Conservation (phyloP, 2,888 invertebrate genomes). For the Lochmaea capreae region DNA sequence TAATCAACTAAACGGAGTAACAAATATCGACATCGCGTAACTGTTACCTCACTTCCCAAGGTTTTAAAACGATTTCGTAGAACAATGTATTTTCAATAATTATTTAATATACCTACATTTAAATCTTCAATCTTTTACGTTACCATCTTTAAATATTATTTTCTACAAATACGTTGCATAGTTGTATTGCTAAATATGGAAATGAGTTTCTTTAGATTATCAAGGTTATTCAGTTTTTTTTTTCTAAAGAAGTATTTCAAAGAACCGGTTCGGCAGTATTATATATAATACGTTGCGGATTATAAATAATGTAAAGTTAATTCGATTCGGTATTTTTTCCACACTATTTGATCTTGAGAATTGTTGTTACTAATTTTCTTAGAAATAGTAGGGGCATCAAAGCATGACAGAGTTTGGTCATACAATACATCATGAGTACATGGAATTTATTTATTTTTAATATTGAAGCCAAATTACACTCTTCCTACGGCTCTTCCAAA, state of each 20-base stretch:
- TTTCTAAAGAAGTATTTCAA: conserved; percentile 17
- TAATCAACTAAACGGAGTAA: too few relatives aligned
- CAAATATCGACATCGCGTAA: background rate
- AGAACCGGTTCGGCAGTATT: conserved; percentile 25
- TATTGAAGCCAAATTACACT: too few relatives aligned
- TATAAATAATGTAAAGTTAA: background rate
- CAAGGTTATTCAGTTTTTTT: conserved; percentile 28
- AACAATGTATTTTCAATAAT: background rate
- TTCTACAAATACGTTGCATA: conserved; percentile 24
- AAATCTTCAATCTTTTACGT: background rate
- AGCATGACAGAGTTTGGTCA: background rate
- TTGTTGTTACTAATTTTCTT: background rate
- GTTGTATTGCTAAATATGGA: conserved; percentile 26
- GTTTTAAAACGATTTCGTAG: background rate
- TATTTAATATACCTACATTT: background rate
- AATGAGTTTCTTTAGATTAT: conserved; percentile 27
- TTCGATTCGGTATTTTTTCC: conserved; percentile 17
- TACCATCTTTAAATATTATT: background rate
- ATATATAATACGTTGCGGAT: conserved; percentile 12
- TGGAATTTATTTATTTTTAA: too few relatives aligned
- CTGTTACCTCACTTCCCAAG: background rate
- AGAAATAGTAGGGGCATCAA: background rate
- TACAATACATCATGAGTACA: too few relatives aligned
- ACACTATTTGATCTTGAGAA: conserved; percentile 6
- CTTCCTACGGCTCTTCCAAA: too few relatives aligned